Conservation (phyloP, 2,888 invertebrate genomes). For the Chloromyia formosa region DNA sequence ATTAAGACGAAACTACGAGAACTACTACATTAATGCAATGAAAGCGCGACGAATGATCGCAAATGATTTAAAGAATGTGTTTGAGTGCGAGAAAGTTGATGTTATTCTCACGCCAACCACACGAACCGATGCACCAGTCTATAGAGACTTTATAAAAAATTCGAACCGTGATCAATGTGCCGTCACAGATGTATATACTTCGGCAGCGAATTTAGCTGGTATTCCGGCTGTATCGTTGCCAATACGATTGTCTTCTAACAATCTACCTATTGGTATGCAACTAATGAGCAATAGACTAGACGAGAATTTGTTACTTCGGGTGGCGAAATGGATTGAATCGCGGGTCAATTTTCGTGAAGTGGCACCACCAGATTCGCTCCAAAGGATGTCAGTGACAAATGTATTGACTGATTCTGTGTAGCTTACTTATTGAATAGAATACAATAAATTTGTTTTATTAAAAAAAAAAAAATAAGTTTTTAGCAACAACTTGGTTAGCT, state of each 20-base stretch:
- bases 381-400: conserved; percentile 54
- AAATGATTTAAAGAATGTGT: conserved; percentile 84
- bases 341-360: conserved; percentile 64
- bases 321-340: conserved; percentile 84
- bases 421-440: background rate
- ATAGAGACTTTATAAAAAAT: conserved; percentile 77
- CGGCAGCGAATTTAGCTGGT: conserved; percentile 97
- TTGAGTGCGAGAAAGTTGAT: conserved; percentile 72
- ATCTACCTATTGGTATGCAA: conserved; percentile 87
- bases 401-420: conserved; percentile 41
- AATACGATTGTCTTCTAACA: conserved; percentile 75
- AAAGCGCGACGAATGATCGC: conserved; percentile 87
- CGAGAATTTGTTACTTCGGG: conserved; percentile 78
- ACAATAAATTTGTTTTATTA: background rate
- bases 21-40: conserved; percentile 90
- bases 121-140: conserved; percentile 82
- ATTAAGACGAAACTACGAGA: conserved; percentile 83
- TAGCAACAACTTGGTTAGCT: too few relatives aligned
- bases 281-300: conserved; percentile 83
- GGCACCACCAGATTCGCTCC: conserved; percentile 52
- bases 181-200: conserved; percentile 93
- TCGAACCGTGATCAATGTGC: conserved; percentile 89
- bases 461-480: background rate
- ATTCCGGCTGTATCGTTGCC: conserved; percentile 91
- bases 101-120: conserved; percentile 93